Evolutionary conservation across 2,797 vertebrate genomes (phyloP).

Genomic region (Acrossocheilus wenchowensis): DNA sequence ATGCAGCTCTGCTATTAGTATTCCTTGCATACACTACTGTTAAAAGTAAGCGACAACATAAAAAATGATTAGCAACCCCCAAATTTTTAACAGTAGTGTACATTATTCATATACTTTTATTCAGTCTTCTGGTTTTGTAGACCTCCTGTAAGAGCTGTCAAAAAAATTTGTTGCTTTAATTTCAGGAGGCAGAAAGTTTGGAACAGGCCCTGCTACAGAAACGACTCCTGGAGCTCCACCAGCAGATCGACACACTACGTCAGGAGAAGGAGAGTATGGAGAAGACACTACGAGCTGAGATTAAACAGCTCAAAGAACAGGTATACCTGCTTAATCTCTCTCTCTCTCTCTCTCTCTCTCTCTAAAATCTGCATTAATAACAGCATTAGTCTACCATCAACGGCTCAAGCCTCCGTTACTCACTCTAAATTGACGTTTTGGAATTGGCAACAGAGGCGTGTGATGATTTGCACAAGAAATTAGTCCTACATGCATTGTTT

Average conservation of each 20-base stretch:
- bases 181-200: slow-evolving; percentile 60
- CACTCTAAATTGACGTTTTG: not conserved
- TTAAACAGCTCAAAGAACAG: slow-evolving; percentile 67
- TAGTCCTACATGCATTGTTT: not conserved
- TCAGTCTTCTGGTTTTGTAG: not conserved
- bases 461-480: not conserved
- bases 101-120: not conserved
- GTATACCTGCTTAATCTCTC: slow-evolving; percentile 39
- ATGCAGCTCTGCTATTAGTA: not conserved
- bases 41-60: not conserved
- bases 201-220: slow-evolving; percentile 64
- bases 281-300: slow-evolving; percentile 64
- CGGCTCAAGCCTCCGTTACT: not conserved
- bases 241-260: slow-evolving; percentile 60
- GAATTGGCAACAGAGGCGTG: not conserved
- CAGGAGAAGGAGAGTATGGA: slow-evolving; percentile 66
- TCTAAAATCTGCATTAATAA: not conserved
- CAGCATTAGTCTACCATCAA: not conserved
- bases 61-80: not conserved
- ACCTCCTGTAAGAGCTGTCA: not conserved
- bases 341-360: too few species aligned
- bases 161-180: not conserved
- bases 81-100: not conserved
- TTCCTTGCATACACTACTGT: not conserved
- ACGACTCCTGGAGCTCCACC: slow-evolving; percentile 63